Percentiles rank a stretch among this genome's conserved stretches.
These are phyloP conservation scores for Mus caroli DNA, from an alignment of 2,797 vertebrate species.

Conservation along the genomic window DNA sequence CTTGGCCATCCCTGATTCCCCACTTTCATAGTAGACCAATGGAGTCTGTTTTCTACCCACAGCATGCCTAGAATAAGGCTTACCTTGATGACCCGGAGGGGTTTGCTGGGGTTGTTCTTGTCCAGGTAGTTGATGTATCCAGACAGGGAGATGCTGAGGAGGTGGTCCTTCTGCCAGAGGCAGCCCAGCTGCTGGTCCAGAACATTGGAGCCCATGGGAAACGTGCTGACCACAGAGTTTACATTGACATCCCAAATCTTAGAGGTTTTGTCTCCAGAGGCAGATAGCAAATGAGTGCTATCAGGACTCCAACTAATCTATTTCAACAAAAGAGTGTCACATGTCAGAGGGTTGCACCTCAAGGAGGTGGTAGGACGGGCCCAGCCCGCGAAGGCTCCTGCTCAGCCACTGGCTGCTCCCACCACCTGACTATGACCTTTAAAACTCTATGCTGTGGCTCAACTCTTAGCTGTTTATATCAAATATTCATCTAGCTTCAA, in stretches of 20 bases:
- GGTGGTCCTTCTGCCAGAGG: constrained; percentile 96
- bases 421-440: not conserved
- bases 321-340: not conserved
- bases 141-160: constrained; percentile 95
- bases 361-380: rapidly evolving
- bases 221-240: constrained; percentile 93
- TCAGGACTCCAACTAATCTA: constrained; percentile 96
- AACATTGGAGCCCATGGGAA: constrained; percentile 94
- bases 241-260: constrained; percentile 96
- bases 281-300: constrained; percentile 95
- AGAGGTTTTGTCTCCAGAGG: constrained; percentile 98
- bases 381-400: not conserved
- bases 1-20: rapidly evolving
- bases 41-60: rapidly evolving
- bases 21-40: not conserved
- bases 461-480: not conserved
- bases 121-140: constrained; percentile 99
- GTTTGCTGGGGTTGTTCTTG: constrained; percentile 95
- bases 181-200: constrained; percentile 98
- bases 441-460: not conserved
- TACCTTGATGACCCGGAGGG: constrained; percentile 95
- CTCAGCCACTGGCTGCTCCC: not conserved
- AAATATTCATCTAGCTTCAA: not conserved
- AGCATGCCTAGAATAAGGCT: rapidly evolving
- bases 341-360: not conserved